These are phyloP conservation scores for Beroe ovata DNA, from an alignment of 37 sponge, comb jelly and placozoan genomes.

Conservation along the genomic window DNA sequence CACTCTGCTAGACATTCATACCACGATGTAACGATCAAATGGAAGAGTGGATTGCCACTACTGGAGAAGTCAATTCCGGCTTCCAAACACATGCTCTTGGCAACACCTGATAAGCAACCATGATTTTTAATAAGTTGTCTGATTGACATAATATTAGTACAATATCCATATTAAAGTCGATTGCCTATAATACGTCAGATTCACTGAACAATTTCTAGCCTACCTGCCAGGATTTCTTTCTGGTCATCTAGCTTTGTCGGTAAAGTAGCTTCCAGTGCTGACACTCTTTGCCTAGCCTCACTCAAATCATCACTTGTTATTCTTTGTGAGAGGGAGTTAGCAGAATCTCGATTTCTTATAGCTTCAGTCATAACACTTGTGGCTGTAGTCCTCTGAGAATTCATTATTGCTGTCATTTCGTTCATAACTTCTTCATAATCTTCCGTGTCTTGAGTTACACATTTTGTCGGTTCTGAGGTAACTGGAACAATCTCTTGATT, in stretches of 20 bases:
- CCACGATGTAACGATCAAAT: neutral
- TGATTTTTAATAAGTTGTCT: too few species aligned
- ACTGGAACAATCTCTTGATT: neutral
- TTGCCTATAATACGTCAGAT: too few species aligned
- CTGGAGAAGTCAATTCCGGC: conserved; percentile 4
- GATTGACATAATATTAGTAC: too few species aligned
- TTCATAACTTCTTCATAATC: neutral
- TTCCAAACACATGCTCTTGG: neutral
- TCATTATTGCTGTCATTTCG: neutral
- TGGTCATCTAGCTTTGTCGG: neutral
- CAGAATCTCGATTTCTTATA: neutral
- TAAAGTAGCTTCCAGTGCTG: neutral
- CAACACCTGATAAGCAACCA: neutral
- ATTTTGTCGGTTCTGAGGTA: neutral
- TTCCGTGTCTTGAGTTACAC: neutral
- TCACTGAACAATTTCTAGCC: neutral
- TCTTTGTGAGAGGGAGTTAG: neutral
- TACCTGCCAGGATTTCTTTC: neutral
- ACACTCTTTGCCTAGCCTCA: neutral
- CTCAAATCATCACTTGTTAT: neutral
- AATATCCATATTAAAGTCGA: too few species aligned
- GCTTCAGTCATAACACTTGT: neutral
- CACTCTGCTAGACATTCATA: neutral
- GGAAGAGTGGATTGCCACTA: neutral
- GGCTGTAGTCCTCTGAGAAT: neutral